phyloP scores from a whole-genome alignment of 2,113 vertebrate species.

The Siniperca knerii region DNA sequence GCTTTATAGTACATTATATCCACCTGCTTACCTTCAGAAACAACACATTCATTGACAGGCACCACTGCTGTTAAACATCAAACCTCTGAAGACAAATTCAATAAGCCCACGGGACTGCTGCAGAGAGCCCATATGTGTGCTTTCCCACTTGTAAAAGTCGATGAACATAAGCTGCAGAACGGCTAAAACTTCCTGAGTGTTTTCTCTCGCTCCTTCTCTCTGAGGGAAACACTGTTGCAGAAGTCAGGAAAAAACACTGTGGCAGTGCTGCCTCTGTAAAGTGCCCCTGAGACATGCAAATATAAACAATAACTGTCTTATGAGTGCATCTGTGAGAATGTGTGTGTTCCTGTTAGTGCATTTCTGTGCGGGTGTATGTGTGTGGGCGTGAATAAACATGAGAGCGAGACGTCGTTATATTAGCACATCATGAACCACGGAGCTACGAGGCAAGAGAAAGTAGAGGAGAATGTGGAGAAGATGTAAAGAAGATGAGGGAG shows the following conservation, averaged over 20 bases:
- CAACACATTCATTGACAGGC: not conserved
- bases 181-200: not conserved
- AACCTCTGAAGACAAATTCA: not conserved
- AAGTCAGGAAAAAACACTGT: not conserved
- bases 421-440: constrained; percentile 5
- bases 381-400: constrained; percentile 49
- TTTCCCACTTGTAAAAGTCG: not conserved
- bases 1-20: not conserved
- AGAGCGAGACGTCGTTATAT: constrained; percentile 26
- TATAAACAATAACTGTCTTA: constrained; percentile 7
- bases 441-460: not conserved
- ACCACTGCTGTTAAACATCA: constrained; percentile 25
- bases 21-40: constrained; percentile 7
- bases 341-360: not conserved
- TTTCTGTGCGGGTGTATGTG: not conserved
- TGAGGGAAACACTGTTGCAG: constrained; percentile 13
- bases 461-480: not conserved
- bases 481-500: constrained; percentile 18
- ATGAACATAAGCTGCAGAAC: not conserved
- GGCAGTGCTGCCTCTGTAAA: constrained; percentile 17
- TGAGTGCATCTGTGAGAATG: constrained; percentile 4
- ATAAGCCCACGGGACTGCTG: constrained; percentile 7
- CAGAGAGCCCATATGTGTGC: not conserved
- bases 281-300: constrained; percentile 15
- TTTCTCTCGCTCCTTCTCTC: not conserved